A percentile compares a stretch with the other conserved stretches of the same genome.
Conservation (phyloP, 2,888 invertebrate species). For the Nemoura dubitans region DNA sequence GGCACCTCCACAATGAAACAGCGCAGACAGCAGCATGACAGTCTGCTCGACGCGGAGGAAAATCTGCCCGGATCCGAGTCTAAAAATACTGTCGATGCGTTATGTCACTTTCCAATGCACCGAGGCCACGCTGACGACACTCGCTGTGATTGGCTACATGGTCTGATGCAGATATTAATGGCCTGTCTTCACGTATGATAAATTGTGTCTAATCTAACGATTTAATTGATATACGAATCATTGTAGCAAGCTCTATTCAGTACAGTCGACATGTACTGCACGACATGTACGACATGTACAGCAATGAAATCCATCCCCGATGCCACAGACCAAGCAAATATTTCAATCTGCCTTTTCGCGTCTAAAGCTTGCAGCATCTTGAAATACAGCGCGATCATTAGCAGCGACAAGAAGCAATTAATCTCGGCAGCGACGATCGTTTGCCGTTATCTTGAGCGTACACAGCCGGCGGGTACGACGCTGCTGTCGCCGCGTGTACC, state of each 20-base stretch:
- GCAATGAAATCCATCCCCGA: no score
- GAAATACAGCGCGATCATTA: neutral
- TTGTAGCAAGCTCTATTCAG: neutral
- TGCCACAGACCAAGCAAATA: neutral
- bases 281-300: no score
- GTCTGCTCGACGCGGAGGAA: neutral
- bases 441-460: neutral
- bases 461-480: neutral
- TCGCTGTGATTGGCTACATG: neutral
- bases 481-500: neutral
- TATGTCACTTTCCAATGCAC: neutral
- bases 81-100: neutral
- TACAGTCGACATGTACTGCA: neutral
- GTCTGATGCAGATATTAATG: conserved; percentile 13
- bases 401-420: neutral
- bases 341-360: neutral
- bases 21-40: neutral
- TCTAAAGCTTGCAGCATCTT: neutral
- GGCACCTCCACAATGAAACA: neutral
- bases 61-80: neutral
- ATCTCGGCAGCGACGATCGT: neutral
- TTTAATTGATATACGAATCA: neutral
- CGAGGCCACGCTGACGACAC: conserved; percentile 5
- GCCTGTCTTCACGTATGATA: neutral
- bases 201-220: neutral